These are phyloP conservation scores for Hippocampus mohnikei DNA, from an alignment of 2,113 vertebrate genomes.

Conservation along the genomic window DNA sequence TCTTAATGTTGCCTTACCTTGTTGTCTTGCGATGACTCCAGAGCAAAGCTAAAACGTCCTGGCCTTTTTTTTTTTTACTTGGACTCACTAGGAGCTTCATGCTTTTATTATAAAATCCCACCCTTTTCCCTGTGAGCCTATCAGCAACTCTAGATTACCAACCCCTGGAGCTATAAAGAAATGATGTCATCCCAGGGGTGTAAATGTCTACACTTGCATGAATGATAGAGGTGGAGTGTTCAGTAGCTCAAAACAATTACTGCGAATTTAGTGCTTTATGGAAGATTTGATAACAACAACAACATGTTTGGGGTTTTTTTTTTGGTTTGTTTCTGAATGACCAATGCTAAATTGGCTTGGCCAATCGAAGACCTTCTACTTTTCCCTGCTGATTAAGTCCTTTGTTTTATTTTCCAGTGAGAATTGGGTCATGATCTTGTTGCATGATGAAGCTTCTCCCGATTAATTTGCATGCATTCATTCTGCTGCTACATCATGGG, in stretches of 20 bases:
- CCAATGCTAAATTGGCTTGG: too few species aligned
- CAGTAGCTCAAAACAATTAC: neutral
- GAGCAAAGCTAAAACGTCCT: neutral
- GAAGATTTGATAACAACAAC: neutral
- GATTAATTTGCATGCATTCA: too few species aligned
- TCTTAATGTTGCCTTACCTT: slow-evolving; percentile 42
- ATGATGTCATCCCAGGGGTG: slow-evolving; percentile 34
- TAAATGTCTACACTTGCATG: neutral
- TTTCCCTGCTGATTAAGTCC: too few species aligned
- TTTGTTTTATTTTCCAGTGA: too few species aligned
- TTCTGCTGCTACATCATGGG: too few species aligned
- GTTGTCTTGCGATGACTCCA: slow-evolving; percentile 1
- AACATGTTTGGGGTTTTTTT: neutral
- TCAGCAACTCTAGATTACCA: slow-evolving; percentile 27
- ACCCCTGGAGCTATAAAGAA: slow-evolving; percentile 5
- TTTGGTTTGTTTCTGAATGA: neutral
- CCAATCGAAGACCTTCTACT: too few species aligned
- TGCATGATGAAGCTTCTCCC: too few species aligned
- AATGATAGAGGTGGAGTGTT: neutral
- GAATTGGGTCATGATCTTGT: too few species aligned
- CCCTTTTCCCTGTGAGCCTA: slow-evolving; percentile 51
- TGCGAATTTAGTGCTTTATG: neutral
- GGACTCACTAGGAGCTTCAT: slow-evolving; percentile 9
- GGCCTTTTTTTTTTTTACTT: slow-evolving; percentile 12
- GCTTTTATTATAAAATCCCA: slow-evolving; percentile 58